Conservation (phyloP, 2,888 invertebrate species). For the Athalia cordata region DNA sequence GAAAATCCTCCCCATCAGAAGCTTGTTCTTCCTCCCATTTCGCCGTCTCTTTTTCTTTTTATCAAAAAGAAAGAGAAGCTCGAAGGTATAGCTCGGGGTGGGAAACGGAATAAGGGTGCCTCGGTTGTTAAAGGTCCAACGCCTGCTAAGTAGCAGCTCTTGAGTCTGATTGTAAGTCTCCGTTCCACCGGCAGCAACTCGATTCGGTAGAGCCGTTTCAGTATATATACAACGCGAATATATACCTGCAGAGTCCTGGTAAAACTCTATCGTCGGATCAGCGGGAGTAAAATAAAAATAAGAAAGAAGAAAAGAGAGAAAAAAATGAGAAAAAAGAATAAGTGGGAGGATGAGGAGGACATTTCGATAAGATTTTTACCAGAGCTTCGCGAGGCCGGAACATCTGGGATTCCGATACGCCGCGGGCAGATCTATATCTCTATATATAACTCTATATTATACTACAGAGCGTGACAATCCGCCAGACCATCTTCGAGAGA, state of each 20-base stretch:
- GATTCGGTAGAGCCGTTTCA: no score
- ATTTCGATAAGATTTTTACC: background rate
- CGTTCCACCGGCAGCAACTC: no score
- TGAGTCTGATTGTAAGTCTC: background rate
- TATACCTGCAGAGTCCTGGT: no score
- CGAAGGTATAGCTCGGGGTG: background rate
- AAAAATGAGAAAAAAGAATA: no score
- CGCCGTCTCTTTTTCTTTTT: background rate
- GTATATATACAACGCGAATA: no score
- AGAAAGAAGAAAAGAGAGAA: no score
- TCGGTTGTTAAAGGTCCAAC: conserved; percentile 30
- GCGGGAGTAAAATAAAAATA: no score
- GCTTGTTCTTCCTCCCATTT: no score
- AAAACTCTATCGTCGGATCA: no score
- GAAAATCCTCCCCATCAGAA: conserved; percentile 5
- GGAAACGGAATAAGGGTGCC: background rate
- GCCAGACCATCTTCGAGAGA: background rate
- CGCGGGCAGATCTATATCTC: background rate
- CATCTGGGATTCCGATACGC: conserved; percentile 17
- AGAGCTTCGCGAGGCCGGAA: background rate
- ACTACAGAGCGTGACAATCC: conserved; percentile 25
- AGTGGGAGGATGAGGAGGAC: no score
- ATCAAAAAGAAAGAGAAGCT: conserved; percentile 4
- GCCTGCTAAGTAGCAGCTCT: conserved; percentile 34
- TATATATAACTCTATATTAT: conserved; percentile 17